Percentiles rank a stretch among this genome's conserved stretches.
phyloP scores from a whole-genome alignment of 1,140 invertebrate species.

The Aculops lycopersici region DNA sequence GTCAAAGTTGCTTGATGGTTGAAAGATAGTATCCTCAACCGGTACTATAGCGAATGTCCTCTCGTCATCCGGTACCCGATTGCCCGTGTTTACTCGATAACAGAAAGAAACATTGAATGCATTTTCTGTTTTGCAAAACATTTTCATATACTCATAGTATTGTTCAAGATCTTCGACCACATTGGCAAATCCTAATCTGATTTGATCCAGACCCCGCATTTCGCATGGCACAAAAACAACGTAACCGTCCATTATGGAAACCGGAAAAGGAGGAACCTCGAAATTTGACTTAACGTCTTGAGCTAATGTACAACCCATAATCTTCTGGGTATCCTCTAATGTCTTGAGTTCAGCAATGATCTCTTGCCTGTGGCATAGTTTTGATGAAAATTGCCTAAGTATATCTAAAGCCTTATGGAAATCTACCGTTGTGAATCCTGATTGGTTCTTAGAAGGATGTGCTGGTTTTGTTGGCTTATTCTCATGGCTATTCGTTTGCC shows the following conservation, averaged over 20 bases:
- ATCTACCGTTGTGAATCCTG: too few species aligned
- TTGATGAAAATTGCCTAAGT: too few species aligned
- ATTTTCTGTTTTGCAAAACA: background rate
- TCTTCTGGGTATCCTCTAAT: background rate
- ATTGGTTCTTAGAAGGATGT: too few species aligned
- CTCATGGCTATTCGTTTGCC: too few species aligned
- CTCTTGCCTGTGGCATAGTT: background rate
- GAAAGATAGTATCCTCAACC: background rate
- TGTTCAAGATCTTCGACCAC: background rate
- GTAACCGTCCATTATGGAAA: background rate
- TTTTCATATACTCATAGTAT: background rate
- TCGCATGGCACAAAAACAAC: background rate
- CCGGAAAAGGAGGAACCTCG: background rate
- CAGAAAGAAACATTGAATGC: background rate
- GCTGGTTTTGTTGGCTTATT: too few species aligned
- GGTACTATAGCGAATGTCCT: background rate
- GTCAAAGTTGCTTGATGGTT: too few species aligned
- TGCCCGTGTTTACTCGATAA: background rate
- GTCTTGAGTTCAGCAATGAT: background rate
- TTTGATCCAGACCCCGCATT: background rate
- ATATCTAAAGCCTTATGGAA: too few species aligned
- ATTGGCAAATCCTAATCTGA: background rate
- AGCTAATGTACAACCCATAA: constrained; percentile 1
- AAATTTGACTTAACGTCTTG: background rate
- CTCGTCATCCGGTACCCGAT: background rate